Percentiles rank a stretch among this genome's conserved stretches.
Conservation (phyloP, 2,797 vertebrate genomes). For the Gymnothorax javanicus region DNA sequence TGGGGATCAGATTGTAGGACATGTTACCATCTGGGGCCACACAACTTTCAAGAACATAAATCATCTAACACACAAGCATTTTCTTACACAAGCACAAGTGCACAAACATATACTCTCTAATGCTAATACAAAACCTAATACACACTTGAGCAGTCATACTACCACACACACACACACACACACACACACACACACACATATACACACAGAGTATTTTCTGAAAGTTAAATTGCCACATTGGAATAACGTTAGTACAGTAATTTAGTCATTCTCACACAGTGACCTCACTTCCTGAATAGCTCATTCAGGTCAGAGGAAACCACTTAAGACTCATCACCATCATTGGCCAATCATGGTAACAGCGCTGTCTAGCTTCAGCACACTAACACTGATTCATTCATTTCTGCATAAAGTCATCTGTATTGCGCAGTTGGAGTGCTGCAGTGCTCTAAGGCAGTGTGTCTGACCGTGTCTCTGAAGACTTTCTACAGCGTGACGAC, state of each 20-base stretch:
- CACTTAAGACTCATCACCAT: neutral
- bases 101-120: neutral
- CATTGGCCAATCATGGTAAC: neutral
- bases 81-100: neutral
- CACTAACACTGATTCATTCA: neutral
- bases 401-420: neutral
- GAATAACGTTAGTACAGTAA: too few species aligned
- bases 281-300: constrained; percentile 9
- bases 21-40: neutral
- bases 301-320: neutral
- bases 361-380: neutral
- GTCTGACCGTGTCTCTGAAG: neutral
- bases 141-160: neutral
- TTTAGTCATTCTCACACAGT: neutral
- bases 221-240: neutral
- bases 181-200: neutral
- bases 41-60: neutral
- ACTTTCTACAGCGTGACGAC: neutral
- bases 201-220: neutral
- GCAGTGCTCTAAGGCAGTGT: neutral
- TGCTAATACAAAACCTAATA: neutral
- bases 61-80: neutral
- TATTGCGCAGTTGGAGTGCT: neutral
- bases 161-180: neutral
- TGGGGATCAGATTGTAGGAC: constrained; percentile 10